Evolutionary conservation across 2,888 invertebrate species (phyloP), one percentile per base, ranked within the genome.

Genomic region (Orthosia incerta): DNA sequence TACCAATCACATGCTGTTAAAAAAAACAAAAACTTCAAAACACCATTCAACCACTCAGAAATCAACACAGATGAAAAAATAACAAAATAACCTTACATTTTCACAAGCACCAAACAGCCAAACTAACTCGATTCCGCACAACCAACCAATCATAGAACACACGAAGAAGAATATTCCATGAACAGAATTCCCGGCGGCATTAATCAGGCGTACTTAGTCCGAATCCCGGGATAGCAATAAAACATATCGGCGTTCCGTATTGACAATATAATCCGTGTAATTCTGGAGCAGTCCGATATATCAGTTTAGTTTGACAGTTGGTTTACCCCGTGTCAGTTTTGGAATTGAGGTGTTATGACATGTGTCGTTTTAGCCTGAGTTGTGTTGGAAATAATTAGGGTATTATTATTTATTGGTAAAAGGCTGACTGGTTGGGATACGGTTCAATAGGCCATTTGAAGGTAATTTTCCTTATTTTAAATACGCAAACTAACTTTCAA

Each of bases 301-400:
- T 86, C 85, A 81, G 81, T 83, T 83, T 62, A 81, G 74, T 87
- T 86, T 79, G 87, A 87, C 86, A 86, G 74, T 18, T n/a, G 26
- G 65, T 16, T 71, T 77, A 87, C 64, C 77, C 57, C 53, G 39
- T 39, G 46, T 85, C 82, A 66, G 48, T 59, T 76, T 71, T 9
- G 61, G 39, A 59, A 59, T 71, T 20, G 50, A 64, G 23, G 48
- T 82, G 13, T 51, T 60, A 39, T 64, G 74, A 80, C 55, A 64
- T 46, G 15, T 66, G 79, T 79, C 72, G 13, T 3, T 72, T 53
- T 46, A 12, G 7, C 3, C 12, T 45, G 26, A 61, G 46, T 56
- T 64, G 55, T 60, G 46, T 45, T 4, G 39, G 51, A 57, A 64
- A 83, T 78, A 4, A 77, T 56, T 48, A 48, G 23, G n/a, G 23